A percentile compares a stretch with the other conserved stretches of the same genome.
phyloP scores from a whole-genome alignment of 1,140 invertebrate species.

The Lepidurus arcticus region DNA sequence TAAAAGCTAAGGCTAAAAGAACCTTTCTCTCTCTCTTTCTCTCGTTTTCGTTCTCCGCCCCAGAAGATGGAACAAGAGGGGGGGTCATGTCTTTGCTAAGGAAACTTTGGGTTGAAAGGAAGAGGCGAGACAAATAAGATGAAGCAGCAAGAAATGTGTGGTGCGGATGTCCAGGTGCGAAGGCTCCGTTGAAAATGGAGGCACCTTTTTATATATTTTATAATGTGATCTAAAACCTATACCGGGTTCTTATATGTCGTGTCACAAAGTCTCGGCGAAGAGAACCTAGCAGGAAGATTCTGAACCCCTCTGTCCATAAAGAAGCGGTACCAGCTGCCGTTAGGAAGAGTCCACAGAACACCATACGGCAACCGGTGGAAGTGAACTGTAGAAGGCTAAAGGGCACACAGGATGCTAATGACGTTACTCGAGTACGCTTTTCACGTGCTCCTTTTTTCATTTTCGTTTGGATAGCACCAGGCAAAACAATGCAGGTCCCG shows the following conservation, averaged over 20 bases:
- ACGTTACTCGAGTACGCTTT: background rate
- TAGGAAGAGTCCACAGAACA: background rate
- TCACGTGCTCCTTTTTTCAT: background rate
- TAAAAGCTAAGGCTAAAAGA: background rate
- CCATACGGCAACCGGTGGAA: conserved; percentile 11
- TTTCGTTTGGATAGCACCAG: background rate
- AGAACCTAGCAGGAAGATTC: background rate
- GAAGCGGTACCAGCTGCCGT: conserved; percentile 7
- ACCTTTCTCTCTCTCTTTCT: background rate
- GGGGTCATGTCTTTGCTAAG: background rate
- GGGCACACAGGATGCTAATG: conserved; percentile 20
- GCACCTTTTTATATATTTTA: background rate
- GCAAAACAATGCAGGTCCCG: background rate
- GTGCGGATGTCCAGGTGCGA: conserved; percentile 16
- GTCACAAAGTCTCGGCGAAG: background rate
- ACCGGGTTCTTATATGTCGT: background rate
- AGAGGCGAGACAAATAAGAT: conserved; percentile 11
- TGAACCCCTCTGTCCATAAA: background rate
- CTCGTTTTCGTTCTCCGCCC: background rate
- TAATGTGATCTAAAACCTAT: conserved; percentile 11
- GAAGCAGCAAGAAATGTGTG: conserved; percentile 1
- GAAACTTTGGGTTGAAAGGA: background rate
- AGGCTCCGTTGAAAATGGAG: background rate
- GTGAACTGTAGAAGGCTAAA: conserved; percentile 1
- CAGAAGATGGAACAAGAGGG: background rate